A percentile compares a stretch with the other conserved stretches of the same genome.
Evolutionary conservation across 2,113 vertebrate species (phyloP).

Genomic region (Apteryx owenii): DNA sequence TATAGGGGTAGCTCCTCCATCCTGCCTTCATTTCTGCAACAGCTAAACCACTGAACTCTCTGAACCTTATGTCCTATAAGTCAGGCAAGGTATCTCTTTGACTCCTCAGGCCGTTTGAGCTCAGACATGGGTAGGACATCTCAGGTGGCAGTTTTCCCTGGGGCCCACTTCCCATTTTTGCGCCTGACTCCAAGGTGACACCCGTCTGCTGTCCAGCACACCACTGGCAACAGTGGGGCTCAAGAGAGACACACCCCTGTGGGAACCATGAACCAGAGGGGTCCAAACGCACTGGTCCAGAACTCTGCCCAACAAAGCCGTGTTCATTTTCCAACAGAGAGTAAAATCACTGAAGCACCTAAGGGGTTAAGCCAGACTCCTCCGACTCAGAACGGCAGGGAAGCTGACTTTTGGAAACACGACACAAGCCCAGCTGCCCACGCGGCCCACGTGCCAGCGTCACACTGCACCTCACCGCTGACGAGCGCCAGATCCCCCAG

Average conservation of each 20-base stretch:
- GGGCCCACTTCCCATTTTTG: background rate
- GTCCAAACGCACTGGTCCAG: too few species aligned
- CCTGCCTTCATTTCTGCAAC: background rate
- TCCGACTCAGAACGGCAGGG: background rate
- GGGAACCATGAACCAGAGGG: background rate
- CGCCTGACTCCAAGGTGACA: too few species aligned
- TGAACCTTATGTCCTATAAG: too few species aligned
- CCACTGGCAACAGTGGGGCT: too few species aligned
- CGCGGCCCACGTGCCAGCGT: too few species aligned
- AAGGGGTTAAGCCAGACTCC: background rate
- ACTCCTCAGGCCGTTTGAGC: background rate
- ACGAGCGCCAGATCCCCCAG: background rate
- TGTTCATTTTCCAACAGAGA: background rate
- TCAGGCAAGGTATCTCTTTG: too few species aligned
- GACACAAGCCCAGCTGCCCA: background rate
- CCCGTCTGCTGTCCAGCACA: too few species aligned
- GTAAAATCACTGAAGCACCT: background rate
- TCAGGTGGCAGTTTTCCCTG: background rate
- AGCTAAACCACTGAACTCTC: background rate
- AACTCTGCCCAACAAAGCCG: background rate
- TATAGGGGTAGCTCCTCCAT: background rate
- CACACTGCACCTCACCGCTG: background rate
- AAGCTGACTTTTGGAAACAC: too few species aligned
- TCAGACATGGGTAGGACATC: background rate
- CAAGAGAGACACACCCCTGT: background rate